Percentiles rank a stretch among this genome's conserved stretches.
These are phyloP conservation scores for Zaprionus ornatus DNA, from an alignment of 1,140 invertebrate species.

Conservation along the genomic window DNA sequence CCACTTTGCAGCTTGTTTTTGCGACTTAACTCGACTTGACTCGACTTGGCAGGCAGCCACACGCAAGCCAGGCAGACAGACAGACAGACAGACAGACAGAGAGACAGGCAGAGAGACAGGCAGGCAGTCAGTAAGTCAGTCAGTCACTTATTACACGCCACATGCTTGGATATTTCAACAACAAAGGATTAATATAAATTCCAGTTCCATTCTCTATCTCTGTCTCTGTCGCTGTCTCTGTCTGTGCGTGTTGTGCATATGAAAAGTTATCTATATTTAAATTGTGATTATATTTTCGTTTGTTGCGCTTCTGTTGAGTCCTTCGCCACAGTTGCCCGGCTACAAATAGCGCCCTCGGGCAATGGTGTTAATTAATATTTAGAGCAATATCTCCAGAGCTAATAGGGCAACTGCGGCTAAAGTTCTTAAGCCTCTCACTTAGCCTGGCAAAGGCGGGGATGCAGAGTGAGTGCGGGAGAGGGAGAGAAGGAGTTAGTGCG, in stretches of 20 bases:
- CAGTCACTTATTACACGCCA: constrained; percentile 44
- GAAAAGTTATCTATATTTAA: constrained; percentile 63
- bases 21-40: constrained; percentile 5
- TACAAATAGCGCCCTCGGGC: constrained; percentile 57
- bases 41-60: constrained; percentile 9
- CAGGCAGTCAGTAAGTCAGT: constrained; percentile 42
- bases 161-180: constrained; percentile 52
- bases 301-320: constrained; percentile 35
- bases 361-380: constrained; percentile 61
- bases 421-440: background rate
- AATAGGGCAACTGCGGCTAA: constrained; percentile 10
- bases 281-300: constrained; percentile 60
- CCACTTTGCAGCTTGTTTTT: constrained; percentile 69
- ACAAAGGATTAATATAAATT: constrained; percentile 55
- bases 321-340: constrained; percentile 33
- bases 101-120: no score
- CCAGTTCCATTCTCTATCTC: background rate
- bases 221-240: background rate
- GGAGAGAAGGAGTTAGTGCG: background rate
- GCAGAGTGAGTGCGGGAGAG: background rate
- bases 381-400: constrained; percentile 18
- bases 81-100: constrained; percentile 29
- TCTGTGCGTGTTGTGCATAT: constrained; percentile 28
- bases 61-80: constrained; percentile 29
- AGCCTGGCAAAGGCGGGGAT: background rate